Evolutionary conservation across 2,888 invertebrate genomes (phyloP).

Genomic region (Onthophagus sagittarius): DNA sequence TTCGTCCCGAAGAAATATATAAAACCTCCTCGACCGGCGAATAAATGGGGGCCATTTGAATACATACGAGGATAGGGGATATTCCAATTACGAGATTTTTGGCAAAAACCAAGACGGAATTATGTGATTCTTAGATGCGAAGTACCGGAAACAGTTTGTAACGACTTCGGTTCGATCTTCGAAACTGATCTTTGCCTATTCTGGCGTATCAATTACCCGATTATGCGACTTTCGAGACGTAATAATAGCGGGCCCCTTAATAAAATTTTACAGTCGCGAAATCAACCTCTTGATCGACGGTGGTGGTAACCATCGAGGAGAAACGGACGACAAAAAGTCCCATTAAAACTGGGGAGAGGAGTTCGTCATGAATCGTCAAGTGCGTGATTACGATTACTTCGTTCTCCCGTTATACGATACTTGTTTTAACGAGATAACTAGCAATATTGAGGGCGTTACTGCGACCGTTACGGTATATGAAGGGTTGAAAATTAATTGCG

Average conservation of each 20-base stretch:
- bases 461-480: conserved; percentile 9
- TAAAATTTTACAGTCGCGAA: conserved; percentile 11
- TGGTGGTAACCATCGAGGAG: neutral
- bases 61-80: neutral
- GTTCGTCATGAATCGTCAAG: conserved; percentile 28
- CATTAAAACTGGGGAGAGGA: conserved; percentile 35
- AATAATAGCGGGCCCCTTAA: conserved; percentile 1
- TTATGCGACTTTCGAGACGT: neutral
- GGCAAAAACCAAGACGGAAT: conserved; percentile 1
- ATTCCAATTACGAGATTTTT: neutral
- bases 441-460: conserved; percentile 31
- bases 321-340: conserved; percentile 25
- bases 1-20: neutral
- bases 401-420: conserved; percentile 31
- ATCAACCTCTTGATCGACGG: conserved; percentile 2
- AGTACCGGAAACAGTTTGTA: neutral
- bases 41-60: neutral
- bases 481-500: conserved; percentile 9
- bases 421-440: conserved; percentile 33
- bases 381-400: conserved; percentile 34
- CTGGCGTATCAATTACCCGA: conserved; percentile 7
- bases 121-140: neutral
- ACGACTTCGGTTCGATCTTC: neutral
- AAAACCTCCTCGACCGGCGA: neutral
- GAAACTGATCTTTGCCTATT: neutral